Base-by-base conservation (phyloP, 1,140 invertebrate genomes). In the Calliopsis andreniformis region DNA sequence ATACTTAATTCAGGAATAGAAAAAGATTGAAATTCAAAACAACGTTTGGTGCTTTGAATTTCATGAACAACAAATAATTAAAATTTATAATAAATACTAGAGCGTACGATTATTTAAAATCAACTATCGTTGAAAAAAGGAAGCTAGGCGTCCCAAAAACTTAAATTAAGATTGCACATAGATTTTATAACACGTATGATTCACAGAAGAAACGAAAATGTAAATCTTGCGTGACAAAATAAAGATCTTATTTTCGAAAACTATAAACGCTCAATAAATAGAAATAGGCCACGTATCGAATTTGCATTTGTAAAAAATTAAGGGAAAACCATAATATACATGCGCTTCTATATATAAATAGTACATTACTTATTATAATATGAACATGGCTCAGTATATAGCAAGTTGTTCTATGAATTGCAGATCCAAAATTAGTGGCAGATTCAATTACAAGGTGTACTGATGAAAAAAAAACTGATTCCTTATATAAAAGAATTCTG, bases 111-210 rank as follows among this genome's bases (percentile, higher is more conserved):
- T 18, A 55, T 20, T 47, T 43, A 56, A 55, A 71, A 43, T 12
- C 8, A 76, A 42, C 1, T 59, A 28, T 64, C 53, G n/a, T 16
- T 49, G 45, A 45, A 51, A 6, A 51, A 45, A 35, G 14, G 25
- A 20, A 59, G 12, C 35, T 45, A 45, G 20, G 32, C 8, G 23
- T 39, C 30, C 28, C 25, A 16, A 23, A 23, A 28, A 53, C 68
- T 82, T 83, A 78, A 78, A 68, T 39, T 82, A 82, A 20, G n/a
- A 83, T 82, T 83, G 81, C 81, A 83, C 81, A 75, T 78, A 32
- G 59, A 75, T 61, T 61, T 79, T 16, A 53, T 10, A 25, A n/a
- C 16, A 39, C 25, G 25, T 14, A 18, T 30, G n/a, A 61, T 39
- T 30, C 18, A 47, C 28, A 30, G 47, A 25, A 56, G 62, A 20